Evolutionary conservation across 1,140 invertebrate species (phyloP), one percentile per base, ranked within the genome.

Genomic region (Teleopsis dalmanni): DNA sequence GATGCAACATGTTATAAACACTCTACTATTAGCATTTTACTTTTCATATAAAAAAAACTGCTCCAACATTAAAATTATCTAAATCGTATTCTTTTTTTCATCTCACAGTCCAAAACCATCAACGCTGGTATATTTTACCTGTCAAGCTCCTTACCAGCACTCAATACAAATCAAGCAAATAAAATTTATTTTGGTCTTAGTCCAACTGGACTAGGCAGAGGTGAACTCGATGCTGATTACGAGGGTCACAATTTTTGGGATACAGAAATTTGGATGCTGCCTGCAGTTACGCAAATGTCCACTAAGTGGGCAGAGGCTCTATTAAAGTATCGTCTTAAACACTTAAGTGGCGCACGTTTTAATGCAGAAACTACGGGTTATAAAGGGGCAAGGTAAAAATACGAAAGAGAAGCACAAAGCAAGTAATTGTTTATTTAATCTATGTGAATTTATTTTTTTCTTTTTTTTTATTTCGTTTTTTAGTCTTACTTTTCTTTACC

Each of bases 111-210:
- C 3, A 54, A 53, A 53, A 76, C 75, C 56, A 69, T 77, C 0
- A 73, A 77, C 48, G 76, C 73, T 0, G 76, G 77, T 16, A 76
- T 76, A 62, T 79, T 78, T 53, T 78, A 78, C 48, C 65, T 76
- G 46, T 58, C 73, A 18, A 78, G 75, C 38, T 76, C 76, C 0
- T 53, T 79, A 37, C 77, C 77, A 0, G 71, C 76, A 1, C 56
- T 67, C 4, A 44, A 65, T 7, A 71, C 70, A 1, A 61, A 73
- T 50, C 73, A 75, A 33, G 57, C 59, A 0, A 58, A 71, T 11
- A 72, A 70, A 31, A 58, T 60, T 7, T 80, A 66, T 53, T 77
- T 58, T 48, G 78, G 78, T 0, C 57, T 79, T 1, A 79, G 77
- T 58, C 78, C 78, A 10, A 75, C 75, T 0, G 76, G 78, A 8